Percentiles rank a stretch among this genome's conserved stretches.
These are phyloP conservation scores for Hypolimnas misippus DNA, from an alignment of 2,888 invertebrate genomes.

Conservation along the genomic window DNA sequence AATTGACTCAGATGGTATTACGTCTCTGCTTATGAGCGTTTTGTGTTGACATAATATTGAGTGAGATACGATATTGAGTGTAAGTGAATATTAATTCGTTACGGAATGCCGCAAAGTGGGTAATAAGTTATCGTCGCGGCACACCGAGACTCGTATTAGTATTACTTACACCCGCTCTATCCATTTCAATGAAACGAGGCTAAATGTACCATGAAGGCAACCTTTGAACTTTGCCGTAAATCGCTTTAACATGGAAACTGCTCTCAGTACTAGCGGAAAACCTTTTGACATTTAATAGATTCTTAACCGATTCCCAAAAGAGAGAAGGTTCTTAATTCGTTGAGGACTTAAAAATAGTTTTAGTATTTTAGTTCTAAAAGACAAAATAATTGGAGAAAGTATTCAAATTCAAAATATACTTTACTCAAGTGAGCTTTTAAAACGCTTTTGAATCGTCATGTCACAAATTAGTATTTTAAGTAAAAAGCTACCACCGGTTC, in stretches of 20 bases:
- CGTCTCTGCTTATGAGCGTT: no score
- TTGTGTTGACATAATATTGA: background rate
- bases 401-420: no score
- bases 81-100: conserved; percentile 6
- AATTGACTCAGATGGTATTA: no score
- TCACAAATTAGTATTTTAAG: no score
- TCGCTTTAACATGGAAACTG: conserved; percentile 9
- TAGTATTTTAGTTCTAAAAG: no score
- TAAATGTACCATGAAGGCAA: conserved; percentile 31
- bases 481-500: no score
- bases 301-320: background rate
- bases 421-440: no score
- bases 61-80: background rate
- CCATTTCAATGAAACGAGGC: conserved; percentile 28
- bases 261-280: background rate
- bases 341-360: no score
- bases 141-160: conserved; percentile 30
- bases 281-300: background rate
- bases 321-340: no score
- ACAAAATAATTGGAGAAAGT: no score
- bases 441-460: no score
- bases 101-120: conserved; percentile 29
- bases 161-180: conserved; percentile 31
- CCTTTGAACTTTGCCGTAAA: conserved; percentile 28
- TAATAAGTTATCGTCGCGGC: conserved; percentile 29